Conservation (phyloP, 2,888 invertebrate genomes). For the Trachelus tabidus region DNA sequence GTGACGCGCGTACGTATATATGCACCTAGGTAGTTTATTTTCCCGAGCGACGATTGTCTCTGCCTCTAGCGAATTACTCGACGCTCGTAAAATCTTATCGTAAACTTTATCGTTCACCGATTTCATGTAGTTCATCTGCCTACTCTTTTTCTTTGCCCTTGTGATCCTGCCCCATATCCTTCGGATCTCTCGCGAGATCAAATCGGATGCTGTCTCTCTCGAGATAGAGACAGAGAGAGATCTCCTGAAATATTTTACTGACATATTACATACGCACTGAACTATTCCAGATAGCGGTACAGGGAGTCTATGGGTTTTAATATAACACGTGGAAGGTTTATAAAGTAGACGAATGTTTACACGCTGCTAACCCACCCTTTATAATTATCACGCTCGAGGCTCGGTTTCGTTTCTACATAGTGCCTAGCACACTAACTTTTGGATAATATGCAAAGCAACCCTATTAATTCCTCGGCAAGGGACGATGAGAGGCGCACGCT, state of each 20-base stretch:
- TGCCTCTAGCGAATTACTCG: background rate
- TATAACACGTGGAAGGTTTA: background rate
- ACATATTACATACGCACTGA: too few relatives aligned
- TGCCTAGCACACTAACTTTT: conserved; percentile 15
- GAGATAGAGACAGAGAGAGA: background rate
- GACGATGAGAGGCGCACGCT: background rate
- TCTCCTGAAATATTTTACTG: background rate
- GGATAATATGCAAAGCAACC: conserved; percentile 44
- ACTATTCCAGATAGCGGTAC: too few relatives aligned
- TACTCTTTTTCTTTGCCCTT: background rate
- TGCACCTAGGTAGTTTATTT: background rate
- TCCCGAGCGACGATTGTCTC: background rate
- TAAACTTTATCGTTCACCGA: background rate
- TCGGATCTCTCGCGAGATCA: background rate
- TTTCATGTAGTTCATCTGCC: background rate
- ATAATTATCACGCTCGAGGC: conserved; percentile 50
- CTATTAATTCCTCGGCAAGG: conserved; percentile 41
- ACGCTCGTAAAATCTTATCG: background rate
- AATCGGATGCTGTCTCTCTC: background rate
- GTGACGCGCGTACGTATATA: background rate
- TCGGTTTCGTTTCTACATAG: conserved; percentile 33
- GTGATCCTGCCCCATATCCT: background rate
- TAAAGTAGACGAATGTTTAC: conserved; percentile 19
- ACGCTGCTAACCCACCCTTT: conserved; percentile 27
- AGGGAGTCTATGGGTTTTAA: too few relatives aligned